These are phyloP conservation scores for Sternotherus odoratus DNA, from an alignment of 2,797 vertebrate species.

Conservation along the genomic window DNA sequence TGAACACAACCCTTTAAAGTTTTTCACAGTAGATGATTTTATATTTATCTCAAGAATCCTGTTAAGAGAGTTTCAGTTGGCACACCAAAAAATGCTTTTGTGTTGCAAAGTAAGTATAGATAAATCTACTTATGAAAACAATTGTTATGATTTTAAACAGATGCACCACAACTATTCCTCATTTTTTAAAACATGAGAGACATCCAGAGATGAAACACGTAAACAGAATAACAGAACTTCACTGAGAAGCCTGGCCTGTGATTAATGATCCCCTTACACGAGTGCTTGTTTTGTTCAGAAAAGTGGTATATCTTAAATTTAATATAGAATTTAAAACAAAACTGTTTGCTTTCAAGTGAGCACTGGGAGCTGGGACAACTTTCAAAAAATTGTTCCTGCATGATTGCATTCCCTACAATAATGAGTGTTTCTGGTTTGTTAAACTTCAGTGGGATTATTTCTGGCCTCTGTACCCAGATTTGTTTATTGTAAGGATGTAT, in stretches of 20 bases:
- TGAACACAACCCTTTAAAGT: neutral
- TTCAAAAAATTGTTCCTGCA: neutral
- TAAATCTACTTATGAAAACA: neutral
- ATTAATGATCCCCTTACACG: neutral
- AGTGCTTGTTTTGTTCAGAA: neutral
- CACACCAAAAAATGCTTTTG: neutral
- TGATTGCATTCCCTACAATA: neutral
- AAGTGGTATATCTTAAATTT: neutral
- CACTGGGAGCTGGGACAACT: neutral
- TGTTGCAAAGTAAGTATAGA: neutral
- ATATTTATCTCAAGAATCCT: neutral
- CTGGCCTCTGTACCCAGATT: neutral
- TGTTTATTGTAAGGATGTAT: neutral
- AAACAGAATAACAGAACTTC: constrained; percentile 22
- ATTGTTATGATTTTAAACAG: neutral
- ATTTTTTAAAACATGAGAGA: neutral
- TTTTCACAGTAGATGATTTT: neutral
- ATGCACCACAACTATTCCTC: neutral
- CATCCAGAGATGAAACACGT: neutral
- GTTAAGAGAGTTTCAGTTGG: neutral
- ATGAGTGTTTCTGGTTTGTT: constrained; percentile 1
- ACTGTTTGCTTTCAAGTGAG: neutral
- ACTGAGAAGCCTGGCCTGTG: constrained; percentile 5
- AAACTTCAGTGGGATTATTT: neutral
- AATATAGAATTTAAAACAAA: neutral